Evolutionary conservation across 2,797 vertebrate species (phyloP), one percentile per base, ranked within the genome.

Genomic region (Xiphophorus birchmanni): DNA sequence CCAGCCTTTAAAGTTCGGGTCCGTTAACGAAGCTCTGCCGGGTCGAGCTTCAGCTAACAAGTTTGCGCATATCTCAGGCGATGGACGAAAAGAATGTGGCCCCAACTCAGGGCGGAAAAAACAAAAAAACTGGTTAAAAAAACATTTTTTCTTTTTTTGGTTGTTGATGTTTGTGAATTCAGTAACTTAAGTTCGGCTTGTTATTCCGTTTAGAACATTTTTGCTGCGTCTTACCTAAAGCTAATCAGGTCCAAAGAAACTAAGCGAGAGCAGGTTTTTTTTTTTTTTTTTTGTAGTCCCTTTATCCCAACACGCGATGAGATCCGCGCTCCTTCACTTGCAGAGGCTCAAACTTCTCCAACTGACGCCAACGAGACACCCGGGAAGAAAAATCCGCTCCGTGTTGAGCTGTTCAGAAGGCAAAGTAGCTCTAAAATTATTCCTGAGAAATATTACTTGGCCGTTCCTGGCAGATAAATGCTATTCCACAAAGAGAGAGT

Each of bases 251-350:
- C 80, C 72, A 56, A 67, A 56, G 72, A 56, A 75, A 40, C 47
- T 35, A n/a, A 13, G 78, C 40, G 81, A 79, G 80, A 1, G 80
- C 37, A 80, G 84, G 17, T 76, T 44, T 85, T 75, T 45, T 50
- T 48, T 48, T 83, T 87, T 26, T 26, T 26, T 54, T 77, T 37
- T 3, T 48, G n/a, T 84, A 18, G 83, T 90, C 87, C 76, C 77
- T 92, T 91, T 92, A 88, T 93, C 91, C 90, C 89, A 81, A 90
- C 87, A 80, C 86, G 75, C 90, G 80, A 85, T 88, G 79, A 83
- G 83, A 86, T 44, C 35, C 75, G 80, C 89, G 86, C 81, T 58
- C 69, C 80, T 79, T 79, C 87, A 73, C 84, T 88, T 15, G 84
- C 58, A 9, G 56, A 83, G 89, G 91, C 72, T 73, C 75, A 76